These are phyloP conservation scores for Himalopsyche anomala DNA, from an alignment of 2,888 invertebrate genomes.

Conservation along the genomic window DNA sequence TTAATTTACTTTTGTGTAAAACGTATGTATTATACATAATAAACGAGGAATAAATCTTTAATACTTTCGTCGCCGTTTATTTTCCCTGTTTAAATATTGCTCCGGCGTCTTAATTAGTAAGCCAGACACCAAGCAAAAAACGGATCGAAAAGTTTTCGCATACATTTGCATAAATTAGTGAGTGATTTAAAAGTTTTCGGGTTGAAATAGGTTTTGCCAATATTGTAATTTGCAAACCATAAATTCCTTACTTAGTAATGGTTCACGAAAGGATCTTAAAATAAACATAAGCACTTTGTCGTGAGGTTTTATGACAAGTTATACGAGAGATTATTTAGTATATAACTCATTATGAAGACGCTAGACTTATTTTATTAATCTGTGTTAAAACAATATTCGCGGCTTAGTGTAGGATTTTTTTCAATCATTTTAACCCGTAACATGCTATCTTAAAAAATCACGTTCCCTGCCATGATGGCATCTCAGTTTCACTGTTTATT, in stretches of 20 bases:
- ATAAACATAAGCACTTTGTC: slow-evolving; percentile 15
- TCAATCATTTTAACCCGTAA: no score
- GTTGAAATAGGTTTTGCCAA: slow-evolving; percentile 27
- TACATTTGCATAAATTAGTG: slow-evolving; percentile 26
- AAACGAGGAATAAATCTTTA: neutral
- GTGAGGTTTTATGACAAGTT: neutral
- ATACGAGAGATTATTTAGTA: neutral
- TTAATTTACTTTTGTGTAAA: neutral
- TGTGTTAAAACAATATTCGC: no score
- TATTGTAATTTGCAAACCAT: slow-evolving; percentile 20
- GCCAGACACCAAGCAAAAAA: slow-evolving; percentile 7
- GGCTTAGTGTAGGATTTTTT: no score
- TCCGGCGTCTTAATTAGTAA: slow-evolving; percentile 1
- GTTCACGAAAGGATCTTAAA: slow-evolving; percentile 6
- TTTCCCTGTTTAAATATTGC: slow-evolving; percentile 10
- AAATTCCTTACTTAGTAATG: neutral
- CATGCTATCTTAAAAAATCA: no score
- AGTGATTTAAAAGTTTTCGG: slow-evolving; percentile 26
- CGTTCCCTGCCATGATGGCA: no score
- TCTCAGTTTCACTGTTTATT: no score
- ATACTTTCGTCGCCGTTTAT: neutral
- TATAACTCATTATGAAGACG: no score
- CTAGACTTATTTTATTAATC: no score
- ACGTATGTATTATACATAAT: neutral
- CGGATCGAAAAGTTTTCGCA: neutral